phyloP scores from a whole-genome alignment of 2,888 invertebrate species.

The Rotaria magnacalcarata region DNA sequence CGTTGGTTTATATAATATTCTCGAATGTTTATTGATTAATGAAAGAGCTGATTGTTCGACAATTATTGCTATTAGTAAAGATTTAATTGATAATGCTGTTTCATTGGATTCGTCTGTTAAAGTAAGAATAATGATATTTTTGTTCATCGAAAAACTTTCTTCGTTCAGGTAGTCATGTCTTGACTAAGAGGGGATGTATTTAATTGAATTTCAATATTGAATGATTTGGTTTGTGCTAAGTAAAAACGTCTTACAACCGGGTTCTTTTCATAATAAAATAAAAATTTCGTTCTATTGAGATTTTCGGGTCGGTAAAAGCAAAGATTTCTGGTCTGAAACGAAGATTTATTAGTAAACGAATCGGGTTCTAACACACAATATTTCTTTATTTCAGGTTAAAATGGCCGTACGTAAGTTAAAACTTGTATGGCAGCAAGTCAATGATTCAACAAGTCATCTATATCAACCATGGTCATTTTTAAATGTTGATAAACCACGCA shows the following conservation, averaged over 20 bases:
- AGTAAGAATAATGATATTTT: background rate
- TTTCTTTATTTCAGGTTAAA: background rate
- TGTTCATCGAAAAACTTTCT: too few relatives aligned
- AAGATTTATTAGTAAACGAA: too few relatives aligned
- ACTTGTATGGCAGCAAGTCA: background rate
- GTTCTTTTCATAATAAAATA: too few relatives aligned
- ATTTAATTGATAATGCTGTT: conserved; percentile 12
- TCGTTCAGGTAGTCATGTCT: too few relatives aligned
- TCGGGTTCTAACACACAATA: too few relatives aligned
- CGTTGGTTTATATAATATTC: conserved; percentile 15
- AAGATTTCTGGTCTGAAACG: too few relatives aligned
- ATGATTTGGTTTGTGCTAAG: too few relatives aligned
- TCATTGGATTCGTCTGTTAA: background rate
- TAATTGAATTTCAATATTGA: too few relatives aligned
- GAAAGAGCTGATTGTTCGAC: conserved; percentile 29
- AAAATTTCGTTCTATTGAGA: too few relatives aligned
- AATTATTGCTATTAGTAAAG: conserved; percentile 27
- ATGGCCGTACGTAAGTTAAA: background rate
- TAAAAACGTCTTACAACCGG: too few relatives aligned
- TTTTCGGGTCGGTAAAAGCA: too few relatives aligned
- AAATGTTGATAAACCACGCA: conserved; percentile 16
- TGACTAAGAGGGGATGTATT: too few relatives aligned
- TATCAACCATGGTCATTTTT: conserved; percentile 21
- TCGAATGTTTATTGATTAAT: conserved; percentile 14
- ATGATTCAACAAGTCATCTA: background rate